Evolutionary conservation across 2,888 invertebrate genomes (phyloP).

Genomic region (Rhagonycha fulva): DNA sequence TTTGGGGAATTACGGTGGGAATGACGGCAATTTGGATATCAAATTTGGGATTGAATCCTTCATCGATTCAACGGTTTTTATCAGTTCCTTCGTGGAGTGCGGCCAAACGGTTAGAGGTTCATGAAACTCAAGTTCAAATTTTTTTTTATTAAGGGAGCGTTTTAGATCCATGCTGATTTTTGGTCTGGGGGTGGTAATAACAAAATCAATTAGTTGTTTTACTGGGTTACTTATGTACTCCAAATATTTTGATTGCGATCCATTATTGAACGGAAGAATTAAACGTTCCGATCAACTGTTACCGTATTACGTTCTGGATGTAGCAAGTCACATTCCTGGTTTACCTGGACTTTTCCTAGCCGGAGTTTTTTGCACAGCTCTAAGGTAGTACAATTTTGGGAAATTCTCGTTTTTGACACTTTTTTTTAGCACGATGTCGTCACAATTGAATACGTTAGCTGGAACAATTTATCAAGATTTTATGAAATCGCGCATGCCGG

Average conservation of each 20-base stretch:
- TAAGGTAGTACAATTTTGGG: slow-evolving; percentile 58
- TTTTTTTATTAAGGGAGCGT: background rate
- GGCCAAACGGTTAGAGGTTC: slow-evolving; percentile 55
- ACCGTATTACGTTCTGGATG: slow-evolving; percentile 71
- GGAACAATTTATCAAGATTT: slow-evolving; percentile 68
- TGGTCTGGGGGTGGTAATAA: slow-evolving; percentile 22
- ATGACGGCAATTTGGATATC: slow-evolving; percentile 62
- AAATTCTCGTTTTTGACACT: background rate
- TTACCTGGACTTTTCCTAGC: slow-evolving; percentile 75
- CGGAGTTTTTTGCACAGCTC: slow-evolving; percentile 71
- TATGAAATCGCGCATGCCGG: slow-evolving; percentile 59
- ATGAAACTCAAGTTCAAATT: background rate
- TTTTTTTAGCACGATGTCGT: slow-evolving; percentile 62
- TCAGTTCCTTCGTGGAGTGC: slow-evolving; percentile 62
- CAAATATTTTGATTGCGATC: slow-evolving; percentile 68
- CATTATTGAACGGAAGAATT: slow-evolving; percentile 60
- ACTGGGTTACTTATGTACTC: slow-evolving; percentile 60
- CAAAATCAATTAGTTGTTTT: slow-evolving; percentile 22
- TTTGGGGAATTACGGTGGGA: slow-evolving; percentile 64
- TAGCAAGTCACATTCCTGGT: slow-evolving; percentile 66
- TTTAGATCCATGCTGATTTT: slow-evolving; percentile 25
- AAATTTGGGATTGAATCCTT: slow-evolving; percentile 62
- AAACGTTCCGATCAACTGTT: slow-evolving; percentile 61
- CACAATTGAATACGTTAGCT: slow-evolving; percentile 63
- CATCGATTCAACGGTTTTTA: slow-evolving; percentile 63